Evolutionary conservation across 2,113 vertebrate genomes (phyloP).

Genomic region (Melierax canorus): DNA sequence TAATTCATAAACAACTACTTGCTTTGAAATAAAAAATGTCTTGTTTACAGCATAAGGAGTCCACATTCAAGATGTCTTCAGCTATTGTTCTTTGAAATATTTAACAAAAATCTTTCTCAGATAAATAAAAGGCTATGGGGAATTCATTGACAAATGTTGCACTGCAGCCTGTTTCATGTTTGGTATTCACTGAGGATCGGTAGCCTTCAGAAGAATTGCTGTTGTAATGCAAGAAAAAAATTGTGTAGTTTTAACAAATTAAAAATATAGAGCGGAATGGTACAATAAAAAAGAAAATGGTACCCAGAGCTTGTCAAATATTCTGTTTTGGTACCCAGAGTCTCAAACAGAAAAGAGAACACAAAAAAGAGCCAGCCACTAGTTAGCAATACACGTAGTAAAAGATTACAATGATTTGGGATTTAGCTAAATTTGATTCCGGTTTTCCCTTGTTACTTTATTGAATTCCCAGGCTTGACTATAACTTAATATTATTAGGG

Average conservation of each 20-base stretch:
- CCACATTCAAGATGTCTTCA: neutral
- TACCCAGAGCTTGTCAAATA: neutral
- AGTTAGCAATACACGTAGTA: neutral
- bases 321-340: neutral
- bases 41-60: neutral
- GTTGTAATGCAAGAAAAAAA: neutral
- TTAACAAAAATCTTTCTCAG: neutral
- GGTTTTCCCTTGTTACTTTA: neutral
- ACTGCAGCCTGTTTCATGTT: neutral
- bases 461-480: neutral
- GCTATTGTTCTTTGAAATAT: neutral
- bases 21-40: neutral
- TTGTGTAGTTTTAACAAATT: neutral
- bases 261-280: neutral
- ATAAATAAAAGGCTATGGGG: neutral
- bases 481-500: neutral
- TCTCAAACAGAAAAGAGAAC: neutral
- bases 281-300: neutral
- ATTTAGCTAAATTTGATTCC: neutral
- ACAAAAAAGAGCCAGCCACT: neutral
- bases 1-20: neutral
- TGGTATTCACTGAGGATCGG: fast-evolving
- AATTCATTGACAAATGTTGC: neutral
- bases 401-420: neutral
- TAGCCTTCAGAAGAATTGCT: neutral